These are phyloP conservation scores for Malacosoma neustria DNA, from an alignment of 2,888 invertebrate genomes.

Conservation along the genomic window DNA sequence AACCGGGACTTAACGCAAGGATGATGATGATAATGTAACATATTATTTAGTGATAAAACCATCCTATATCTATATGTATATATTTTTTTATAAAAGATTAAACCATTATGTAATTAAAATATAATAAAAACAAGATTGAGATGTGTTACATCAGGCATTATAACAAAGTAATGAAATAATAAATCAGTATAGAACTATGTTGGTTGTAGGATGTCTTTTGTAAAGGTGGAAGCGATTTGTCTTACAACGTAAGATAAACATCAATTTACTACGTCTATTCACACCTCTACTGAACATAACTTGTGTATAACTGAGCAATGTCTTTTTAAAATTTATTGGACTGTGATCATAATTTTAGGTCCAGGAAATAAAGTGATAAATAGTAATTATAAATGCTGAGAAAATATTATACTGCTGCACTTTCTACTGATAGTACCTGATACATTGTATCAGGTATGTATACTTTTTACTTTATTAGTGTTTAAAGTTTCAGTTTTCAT, in stretches of 20 bases:
- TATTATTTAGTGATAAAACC: no score
- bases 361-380: neutral
- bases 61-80: no score
- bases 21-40: no score
- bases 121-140: no score
- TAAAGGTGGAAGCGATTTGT: slow-evolving; percentile 58
- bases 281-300: slow-evolving; percentile 28
- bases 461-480: no score
- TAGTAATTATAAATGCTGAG: neutral
- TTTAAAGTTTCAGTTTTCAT: no score
- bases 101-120: no score
- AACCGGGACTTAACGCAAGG: no score
- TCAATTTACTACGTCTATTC: slow-evolving; percentile 17
- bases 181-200: slow-evolving; percentile 33
- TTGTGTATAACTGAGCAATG: neutral
- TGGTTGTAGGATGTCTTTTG: slow-evolving; percentile 39
- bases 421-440: no score
- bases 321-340: neutral
- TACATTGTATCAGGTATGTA: no score
- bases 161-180: slow-evolving; percentile 10
- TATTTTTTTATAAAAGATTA: no score
- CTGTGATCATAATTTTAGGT: neutral
- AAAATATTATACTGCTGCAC: neutral
- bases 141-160: no score
- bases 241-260: slow-evolving; percentile 54